Conservation (phyloP, 2,113 vertebrate genomes). For the Benitochromis conjunctus region DNA sequence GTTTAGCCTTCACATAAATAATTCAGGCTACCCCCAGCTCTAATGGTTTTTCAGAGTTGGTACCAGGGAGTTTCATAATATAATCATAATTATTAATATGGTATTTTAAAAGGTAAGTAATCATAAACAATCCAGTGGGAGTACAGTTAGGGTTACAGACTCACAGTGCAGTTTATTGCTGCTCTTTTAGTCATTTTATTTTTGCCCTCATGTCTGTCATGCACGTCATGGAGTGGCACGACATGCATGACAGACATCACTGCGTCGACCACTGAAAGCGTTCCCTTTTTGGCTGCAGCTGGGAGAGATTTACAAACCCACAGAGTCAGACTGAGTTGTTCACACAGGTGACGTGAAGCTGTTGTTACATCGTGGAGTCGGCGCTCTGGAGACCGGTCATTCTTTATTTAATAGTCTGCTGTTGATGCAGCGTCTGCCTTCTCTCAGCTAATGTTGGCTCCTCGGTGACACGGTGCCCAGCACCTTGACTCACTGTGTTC, state of each 20-base stretch:
- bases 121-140: accelerated
- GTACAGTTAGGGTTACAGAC: not conserved
- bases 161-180: not conserved
- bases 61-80: not conserved
- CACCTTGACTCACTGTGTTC: not conserved
- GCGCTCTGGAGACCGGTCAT: not conserved
- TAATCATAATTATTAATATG: not conserved
- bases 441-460: not conserved
- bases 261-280: not conserved
- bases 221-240: not conserved
- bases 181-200: not conserved
- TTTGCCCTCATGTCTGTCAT: not conserved
- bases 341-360: not conserved
- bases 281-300: not conserved
- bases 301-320: not conserved
- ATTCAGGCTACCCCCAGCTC: too few species aligned
- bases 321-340: not conserved
- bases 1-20: not conserved
- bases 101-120: not conserved
- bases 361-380: not conserved
- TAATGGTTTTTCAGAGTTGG: not conserved
- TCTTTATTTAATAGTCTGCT: not conserved
- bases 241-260: not conserved
- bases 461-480: not conserved
- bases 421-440: not conserved